phyloP scores from a whole-genome alignment of 2,888 invertebrate genomes.

The Mythimna impura region DNA sequence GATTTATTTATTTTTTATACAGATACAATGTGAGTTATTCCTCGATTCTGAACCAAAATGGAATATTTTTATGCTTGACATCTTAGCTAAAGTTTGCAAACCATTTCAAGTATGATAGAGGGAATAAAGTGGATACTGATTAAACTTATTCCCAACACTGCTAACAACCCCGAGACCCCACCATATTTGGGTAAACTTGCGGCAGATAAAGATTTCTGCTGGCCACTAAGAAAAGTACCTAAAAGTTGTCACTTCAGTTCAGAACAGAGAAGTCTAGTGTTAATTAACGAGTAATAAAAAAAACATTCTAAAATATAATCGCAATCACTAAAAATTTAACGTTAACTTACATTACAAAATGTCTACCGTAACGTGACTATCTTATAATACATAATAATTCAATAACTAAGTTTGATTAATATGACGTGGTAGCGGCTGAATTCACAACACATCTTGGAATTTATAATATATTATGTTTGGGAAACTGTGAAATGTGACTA shows the following conservation, averaged over 20 bases:
- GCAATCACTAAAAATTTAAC: constrained; percentile 55
- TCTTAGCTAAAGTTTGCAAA: too few species aligned
- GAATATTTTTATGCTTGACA: not conserved
- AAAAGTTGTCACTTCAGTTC: constrained; percentile 23
- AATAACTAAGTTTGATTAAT: constrained; percentile 22
- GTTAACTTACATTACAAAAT: constrained; percentile 50
- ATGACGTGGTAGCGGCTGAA: constrained; percentile 26
- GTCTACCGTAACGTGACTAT: constrained; percentile 32
- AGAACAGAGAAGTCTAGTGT: constrained; percentile 19
- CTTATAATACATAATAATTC: constrained; percentile 58
- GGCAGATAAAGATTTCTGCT: not conserved
- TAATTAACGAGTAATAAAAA: constrained; percentile 33
- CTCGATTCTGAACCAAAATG: constrained; percentile 44
- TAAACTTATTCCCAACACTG: too few species aligned
- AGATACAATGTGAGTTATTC: constrained; percentile 22
- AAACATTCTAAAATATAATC: constrained; percentile 47
- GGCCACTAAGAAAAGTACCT: too few species aligned
- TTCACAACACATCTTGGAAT: constrained; percentile 45
- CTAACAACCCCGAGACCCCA: not conserved
- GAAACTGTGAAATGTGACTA: constrained; percentile 31
- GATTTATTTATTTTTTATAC: constrained; percentile 36
- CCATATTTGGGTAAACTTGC: not conserved
- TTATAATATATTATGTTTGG: not conserved
- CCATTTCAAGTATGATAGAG: too few species aligned
- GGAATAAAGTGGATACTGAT: too few species aligned